These are phyloP conservation scores for Alca torda DNA, from an alignment of 2,797 vertebrate species.

Conservation along the genomic window DNA sequence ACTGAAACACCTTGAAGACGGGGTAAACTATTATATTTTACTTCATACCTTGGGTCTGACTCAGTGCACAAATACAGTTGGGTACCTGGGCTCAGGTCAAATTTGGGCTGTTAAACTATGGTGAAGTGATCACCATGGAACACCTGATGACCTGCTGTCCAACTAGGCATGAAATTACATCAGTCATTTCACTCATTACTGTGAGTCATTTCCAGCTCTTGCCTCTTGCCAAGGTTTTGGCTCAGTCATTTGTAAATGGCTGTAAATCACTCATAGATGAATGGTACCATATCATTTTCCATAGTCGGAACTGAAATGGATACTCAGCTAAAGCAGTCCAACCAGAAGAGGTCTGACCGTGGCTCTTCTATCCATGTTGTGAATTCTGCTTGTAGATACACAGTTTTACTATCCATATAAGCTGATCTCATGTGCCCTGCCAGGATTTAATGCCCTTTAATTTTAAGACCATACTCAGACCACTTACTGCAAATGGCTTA, in stretches of 20 bases:
- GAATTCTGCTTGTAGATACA: neutral
- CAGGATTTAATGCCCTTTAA: neutral
- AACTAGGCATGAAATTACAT: neutral
- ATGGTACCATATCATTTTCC: no score
- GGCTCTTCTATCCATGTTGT: neutral
- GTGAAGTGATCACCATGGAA: neutral
- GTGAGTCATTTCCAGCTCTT: neutral
- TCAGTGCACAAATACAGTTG: neutral
- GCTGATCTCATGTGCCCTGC: neutral
- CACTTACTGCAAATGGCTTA: neutral
- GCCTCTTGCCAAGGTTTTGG: neutral
- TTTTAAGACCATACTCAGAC: neutral
- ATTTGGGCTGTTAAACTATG: neutral
- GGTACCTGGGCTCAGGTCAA: neutral
- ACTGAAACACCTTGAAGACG: neutral
- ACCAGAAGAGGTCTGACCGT: neutral
- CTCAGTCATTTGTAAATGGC: neutral
- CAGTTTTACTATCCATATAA: neutral
- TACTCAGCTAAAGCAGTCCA: neutral
- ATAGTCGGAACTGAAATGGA: neutral
- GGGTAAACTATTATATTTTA: neutral
- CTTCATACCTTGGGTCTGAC: neutral
- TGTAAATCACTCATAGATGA: neutral
- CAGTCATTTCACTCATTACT: neutral
- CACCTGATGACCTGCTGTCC: neutral